Base-by-base conservation (phyloP, 2,797 vertebrate genomes). In the Dicrostonyx torquatus region DNA sequence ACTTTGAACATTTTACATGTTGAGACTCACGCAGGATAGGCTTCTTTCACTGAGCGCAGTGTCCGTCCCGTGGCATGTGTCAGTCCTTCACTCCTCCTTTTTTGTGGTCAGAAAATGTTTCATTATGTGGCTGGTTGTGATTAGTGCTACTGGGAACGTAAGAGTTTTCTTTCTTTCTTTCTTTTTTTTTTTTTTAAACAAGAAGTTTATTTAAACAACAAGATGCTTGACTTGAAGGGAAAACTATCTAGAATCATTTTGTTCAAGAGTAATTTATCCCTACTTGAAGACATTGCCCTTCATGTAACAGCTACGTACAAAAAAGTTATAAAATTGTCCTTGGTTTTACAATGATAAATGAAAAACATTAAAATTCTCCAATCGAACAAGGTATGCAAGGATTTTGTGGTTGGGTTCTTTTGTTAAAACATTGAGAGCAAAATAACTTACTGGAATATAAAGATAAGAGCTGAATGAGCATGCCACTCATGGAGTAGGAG, bases 141-240 rank as follows among this genome's bases (percentile, higher is more conserved):
- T 22, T 37, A 53, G 29, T 0, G 29, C 15, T 43, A 7, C 37
- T 60, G 26, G 50, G 40, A 87, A 48, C 62, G 22, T 82, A 3
- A 4, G 12, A 64, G 11, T 34, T 73, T 91, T 82, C 5, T 55
- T 26, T 70, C 37, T 68, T 15, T 31, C 40, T 79, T 37, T 58
- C 6, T n/a, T 87, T 50, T 50, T 43, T 43, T 43, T 43, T 43
- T 43, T 99, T 99, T 98, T 99, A 98, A 99, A 99, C 99, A 99
- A 99, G 98, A 99, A 98, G 98, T 99, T 99, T 99, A 99, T 99
- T 99, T 99, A 99, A 99, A 99, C 22, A n/a, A n/a, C 99, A 98
- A 99, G 98, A 99, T 98, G 97, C 98, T 99, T 98, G 98, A 98
- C 98, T 98, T 98, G 97, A 99, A 98, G 98, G 98, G 99, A 99